phyloP scores from a whole-genome alignment of 2,113 vertebrate genomes.

The Oreochromis spilurus region DNA sequence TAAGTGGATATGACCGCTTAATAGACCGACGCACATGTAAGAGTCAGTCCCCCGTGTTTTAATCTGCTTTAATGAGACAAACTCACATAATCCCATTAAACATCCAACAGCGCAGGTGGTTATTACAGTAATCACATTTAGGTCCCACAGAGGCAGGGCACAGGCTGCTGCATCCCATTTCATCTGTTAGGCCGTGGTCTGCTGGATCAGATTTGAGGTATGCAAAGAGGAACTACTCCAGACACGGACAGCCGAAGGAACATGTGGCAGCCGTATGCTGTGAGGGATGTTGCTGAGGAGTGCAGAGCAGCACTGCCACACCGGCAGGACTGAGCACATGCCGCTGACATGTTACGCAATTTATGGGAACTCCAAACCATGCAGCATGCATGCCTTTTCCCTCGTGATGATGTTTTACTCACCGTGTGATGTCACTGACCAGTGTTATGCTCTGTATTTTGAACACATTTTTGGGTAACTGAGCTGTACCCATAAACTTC shows the following conservation, averaged over 20 bases:
- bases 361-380: fast-evolving
- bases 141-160: neutral
- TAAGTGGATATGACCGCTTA: neutral
- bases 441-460: neutral
- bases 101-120: neutral
- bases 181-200: neutral
- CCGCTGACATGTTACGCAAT: neutral
- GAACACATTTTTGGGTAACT: neutral
- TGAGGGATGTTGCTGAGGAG: neutral
- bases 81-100: conserved; percentile 50
- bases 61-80: conserved; percentile 45
- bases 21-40: neutral
- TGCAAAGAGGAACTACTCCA: neutral
- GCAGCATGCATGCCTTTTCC: fast-evolving
- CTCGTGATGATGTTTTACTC: neutral
- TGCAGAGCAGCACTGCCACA: neutral
- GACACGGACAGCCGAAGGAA: neutral
- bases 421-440: neutral
- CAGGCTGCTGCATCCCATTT: neutral
- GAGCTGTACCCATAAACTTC: neutral
- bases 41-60: conserved; percentile 4
- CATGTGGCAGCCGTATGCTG: conserved; percentile 18
- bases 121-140: conserved; percentile 56
- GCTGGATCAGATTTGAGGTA: neutral
- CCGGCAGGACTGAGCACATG: neutral